These are phyloP conservation scores for Andrena bicolor DNA, from an alignment of 2,888 invertebrate species.

Conservation along the genomic window DNA sequence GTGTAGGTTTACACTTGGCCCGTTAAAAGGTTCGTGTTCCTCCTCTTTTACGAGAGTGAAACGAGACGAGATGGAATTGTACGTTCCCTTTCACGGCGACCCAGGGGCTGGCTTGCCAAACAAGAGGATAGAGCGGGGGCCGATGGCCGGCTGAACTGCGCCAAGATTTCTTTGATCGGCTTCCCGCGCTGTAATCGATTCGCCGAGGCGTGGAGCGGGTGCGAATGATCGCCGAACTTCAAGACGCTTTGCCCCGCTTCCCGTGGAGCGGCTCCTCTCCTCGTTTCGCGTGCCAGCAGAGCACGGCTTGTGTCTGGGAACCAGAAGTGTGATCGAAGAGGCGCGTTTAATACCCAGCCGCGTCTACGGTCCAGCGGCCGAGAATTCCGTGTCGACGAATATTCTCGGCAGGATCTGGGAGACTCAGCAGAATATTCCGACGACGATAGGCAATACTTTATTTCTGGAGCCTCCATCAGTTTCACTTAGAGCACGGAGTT, in stretches of 20 bases:
- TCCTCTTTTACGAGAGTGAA: conserved; percentile 53
- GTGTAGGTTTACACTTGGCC: conserved; percentile 62
- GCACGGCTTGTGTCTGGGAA: neutral
- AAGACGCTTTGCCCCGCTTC: neutral
- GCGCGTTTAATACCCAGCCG: neutral
- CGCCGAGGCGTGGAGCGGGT: neutral
- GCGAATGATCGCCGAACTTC: conserved; percentile 23
- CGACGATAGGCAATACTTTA: neutral
- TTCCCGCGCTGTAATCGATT: conserved; percentile 34
- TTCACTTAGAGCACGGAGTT: neutral
- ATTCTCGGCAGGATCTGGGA: neutral
- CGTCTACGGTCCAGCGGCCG: neutral
- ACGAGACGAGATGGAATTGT: conserved; percentile 58
- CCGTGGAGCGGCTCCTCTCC: neutral
- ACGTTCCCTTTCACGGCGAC: conserved; percentile 18
- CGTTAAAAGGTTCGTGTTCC: conserved; percentile 63
- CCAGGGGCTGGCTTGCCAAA: conserved; percentile 38
- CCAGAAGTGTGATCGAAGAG: neutral
- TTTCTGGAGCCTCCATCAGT: too few relatives aligned
- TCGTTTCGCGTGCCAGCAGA: neutral
- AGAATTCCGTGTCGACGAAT: neutral
- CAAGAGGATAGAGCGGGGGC: conserved; percentile 23
- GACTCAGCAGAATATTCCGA: neutral
- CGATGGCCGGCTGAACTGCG: conserved; percentile 11
- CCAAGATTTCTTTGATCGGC: conserved; percentile 38